Evolutionary conservation across 2,888 invertebrate genomes (phyloP).

Genomic region (Trisateles emortualis): DNA sequence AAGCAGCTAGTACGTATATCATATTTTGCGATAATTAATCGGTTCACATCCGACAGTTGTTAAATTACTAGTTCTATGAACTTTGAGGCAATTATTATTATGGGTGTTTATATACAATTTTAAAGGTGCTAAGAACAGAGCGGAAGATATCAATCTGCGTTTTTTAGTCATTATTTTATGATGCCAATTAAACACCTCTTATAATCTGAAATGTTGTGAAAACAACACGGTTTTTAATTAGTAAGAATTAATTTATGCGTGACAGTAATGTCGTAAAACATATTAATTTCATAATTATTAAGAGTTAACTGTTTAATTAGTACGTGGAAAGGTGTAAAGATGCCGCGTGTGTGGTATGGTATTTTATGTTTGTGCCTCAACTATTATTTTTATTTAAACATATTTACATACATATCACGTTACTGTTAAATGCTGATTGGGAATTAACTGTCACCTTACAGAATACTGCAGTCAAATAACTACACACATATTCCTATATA

Average conservation of each 20-base stretch:
- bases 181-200: constrained; percentile 24
- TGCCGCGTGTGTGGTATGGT: not conserved
- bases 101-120: constrained; percentile 4
- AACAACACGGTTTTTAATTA: constrained; percentile 4
- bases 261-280: constrained; percentile 5
- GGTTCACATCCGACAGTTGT: constrained; percentile 32
- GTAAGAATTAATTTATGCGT: constrained; percentile 4
- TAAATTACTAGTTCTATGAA: constrained; percentile 37
- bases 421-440: too few relatives aligned
- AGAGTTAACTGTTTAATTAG: constrained; percentile 1
- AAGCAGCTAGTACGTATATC: too few relatives aligned
- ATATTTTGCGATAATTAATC: constrained; percentile 43
- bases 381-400: not conserved
- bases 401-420: too few relatives aligned
- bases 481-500: too few relatives aligned
- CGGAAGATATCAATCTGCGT: constrained; percentile 42
- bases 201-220: constrained; percentile 12
- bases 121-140: constrained; percentile 35
- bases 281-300: not conserved
- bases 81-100: constrained; percentile 14
- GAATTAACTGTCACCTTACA: too few relatives aligned
- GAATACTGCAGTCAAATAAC: too few relatives aligned
- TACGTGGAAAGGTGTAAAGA: not conserved
- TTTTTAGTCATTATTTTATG: constrained; percentile 31
- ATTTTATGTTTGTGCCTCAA: not conserved